These are phyloP conservation scores for Coracopsis vasa DNA, from an alignment of 2,113 vertebrate species.

Conservation along the genomic window DNA sequence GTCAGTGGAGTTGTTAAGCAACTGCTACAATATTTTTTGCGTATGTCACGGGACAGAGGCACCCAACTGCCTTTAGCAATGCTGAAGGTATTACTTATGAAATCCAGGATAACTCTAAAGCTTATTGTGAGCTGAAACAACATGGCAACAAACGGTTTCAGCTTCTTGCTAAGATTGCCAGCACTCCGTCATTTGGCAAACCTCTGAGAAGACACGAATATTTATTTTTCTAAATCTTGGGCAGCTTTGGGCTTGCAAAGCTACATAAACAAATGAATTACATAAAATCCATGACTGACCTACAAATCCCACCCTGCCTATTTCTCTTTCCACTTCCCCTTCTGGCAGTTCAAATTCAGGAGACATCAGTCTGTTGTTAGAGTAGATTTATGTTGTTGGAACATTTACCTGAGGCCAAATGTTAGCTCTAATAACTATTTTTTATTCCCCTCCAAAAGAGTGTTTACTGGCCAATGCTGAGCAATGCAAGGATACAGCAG, in stretches of 20 bases:
- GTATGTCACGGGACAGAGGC: neutral
- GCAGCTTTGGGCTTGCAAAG: slow-evolving; percentile 36
- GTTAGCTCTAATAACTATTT: neutral
- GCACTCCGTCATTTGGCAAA: neutral
- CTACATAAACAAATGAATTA: slow-evolving; percentile 43
- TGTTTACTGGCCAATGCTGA: neutral
- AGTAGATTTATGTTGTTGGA: slow-evolving; percentile 10
- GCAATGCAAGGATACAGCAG: neutral
- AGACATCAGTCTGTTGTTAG: neutral
- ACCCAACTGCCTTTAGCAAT: neutral
- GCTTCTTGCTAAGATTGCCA: neutral
- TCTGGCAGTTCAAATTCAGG: slow-evolving; percentile 23
- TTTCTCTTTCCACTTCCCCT: neutral
- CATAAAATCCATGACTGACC: slow-evolving; percentile 21
- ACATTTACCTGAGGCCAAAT: slow-evolving; percentile 21
- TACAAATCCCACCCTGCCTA: slow-evolving; percentile 1
- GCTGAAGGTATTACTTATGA: neutral
- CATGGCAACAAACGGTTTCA: neutral
- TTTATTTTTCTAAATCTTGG: slow-evolving; percentile 8
- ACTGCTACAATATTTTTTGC: neutral
- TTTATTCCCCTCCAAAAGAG: neutral
- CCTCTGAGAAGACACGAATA: neutral
- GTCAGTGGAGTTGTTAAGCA: neutral
- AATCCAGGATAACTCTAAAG: slow-evolving; percentile 2
- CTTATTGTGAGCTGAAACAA: neutral